Evolutionary conservation across 2,113 vertebrate genomes (phyloP).

Genomic region (Ageneiosus marmoratus): DNA sequence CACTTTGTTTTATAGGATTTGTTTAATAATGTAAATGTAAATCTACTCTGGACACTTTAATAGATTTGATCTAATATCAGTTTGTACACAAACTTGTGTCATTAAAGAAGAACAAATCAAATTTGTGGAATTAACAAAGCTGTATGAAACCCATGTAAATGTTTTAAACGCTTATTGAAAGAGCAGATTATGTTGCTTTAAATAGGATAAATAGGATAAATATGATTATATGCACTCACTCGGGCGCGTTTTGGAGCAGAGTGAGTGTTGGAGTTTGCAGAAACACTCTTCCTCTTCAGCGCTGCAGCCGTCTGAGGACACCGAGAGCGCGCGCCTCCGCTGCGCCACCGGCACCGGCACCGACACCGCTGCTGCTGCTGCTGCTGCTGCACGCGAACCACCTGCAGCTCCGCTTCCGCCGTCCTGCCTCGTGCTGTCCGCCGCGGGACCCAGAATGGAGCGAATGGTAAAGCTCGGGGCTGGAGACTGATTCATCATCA

Average conservation of each 20-base stretch:
- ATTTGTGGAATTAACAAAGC: too few species aligned
- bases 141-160: too few species aligned
- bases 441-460: conserved; percentile 80
- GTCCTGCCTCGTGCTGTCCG: conserved; percentile 65
- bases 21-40: too few species aligned
- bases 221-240: conserved; percentile 71
- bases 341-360: conserved; percentile 24
- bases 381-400: neutral
- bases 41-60: too few species aligned
- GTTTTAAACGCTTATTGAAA: too few species aligned
- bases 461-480: conserved; percentile 85
- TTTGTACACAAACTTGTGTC: too few species aligned
- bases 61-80: too few species aligned
- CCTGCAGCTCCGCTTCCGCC: conserved; percentile 33
- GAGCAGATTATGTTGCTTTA: too few species aligned
- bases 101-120: too few species aligned
- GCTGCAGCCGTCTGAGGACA: conserved; percentile 80
- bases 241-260: conserved; percentile 73
- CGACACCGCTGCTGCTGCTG: neutral
- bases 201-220: neutral
- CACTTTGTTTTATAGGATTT: too few species aligned
- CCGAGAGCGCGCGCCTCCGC: conserved; percentile 74
- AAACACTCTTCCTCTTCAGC: conserved; percentile 68
- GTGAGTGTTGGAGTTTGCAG: conserved; percentile 68
- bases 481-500: conserved; percentile 70